Percentiles rank a stretch among this genome's conserved stretches.
Conservation (phyloP, 2,113 vertebrate species). For the Genyomyrus donnyi region DNA sequence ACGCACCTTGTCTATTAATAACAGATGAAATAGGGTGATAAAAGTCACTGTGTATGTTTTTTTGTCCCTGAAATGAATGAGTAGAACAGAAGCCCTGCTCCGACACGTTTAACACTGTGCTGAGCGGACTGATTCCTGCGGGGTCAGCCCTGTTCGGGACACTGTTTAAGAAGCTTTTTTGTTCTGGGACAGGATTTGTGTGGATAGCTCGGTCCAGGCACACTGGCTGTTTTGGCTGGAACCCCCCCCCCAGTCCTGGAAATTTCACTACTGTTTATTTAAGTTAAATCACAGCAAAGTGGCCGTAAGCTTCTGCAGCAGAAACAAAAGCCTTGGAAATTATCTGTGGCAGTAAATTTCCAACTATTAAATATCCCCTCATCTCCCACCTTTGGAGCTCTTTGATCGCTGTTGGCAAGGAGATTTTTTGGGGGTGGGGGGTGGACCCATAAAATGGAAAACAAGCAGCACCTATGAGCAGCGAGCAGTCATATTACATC, state of each 20-base stretch:
- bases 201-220: not conserved
- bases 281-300: not conserved
- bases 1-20: not conserved
- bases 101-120: not conserved
- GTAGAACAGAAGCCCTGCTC: not conserved
- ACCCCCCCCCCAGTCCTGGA: conserved; percentile 12
- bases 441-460: not conserved
- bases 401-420: not conserved
- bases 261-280: not conserved
- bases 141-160: not conserved
- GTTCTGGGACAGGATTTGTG: not conserved
- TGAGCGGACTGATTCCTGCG: not conserved
- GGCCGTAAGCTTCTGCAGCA: not conserved
- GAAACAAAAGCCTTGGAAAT: not conserved
- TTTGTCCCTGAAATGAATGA: not conserved
- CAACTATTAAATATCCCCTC: not conserved
- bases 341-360: not conserved
- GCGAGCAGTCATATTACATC: not conserved
- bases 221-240: not conserved
- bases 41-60: not conserved
- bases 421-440: not conserved
- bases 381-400: not conserved
- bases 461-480: not conserved
- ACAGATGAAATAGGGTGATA: not conserved
- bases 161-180: not conserved